Evolutionary conservation across 1,140 invertebrate species (phyloP), one percentile per base, ranked within the genome.

Genomic region (Lepidostoma basale): DNA sequence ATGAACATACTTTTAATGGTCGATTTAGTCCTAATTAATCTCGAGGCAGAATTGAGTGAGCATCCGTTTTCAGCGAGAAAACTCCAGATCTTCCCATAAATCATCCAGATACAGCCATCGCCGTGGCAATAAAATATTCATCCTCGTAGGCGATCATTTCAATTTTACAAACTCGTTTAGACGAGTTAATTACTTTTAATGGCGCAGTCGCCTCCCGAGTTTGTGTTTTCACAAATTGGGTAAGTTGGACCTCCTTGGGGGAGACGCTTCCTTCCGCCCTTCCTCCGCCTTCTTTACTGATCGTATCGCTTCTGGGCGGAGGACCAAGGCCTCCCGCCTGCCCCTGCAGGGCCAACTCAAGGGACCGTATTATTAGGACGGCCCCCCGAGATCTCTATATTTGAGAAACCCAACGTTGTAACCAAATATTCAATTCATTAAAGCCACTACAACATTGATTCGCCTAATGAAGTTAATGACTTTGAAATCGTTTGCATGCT

Each of bases 121-220:
- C 26, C 49, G 33, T 23, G 44, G 62, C 39, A 58, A 56, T 66
- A 58, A 66, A 66, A 66, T 66, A 66, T 66, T 66, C 64, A 66
- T 58, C 54, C 40, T 30, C n/a, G 20, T 30, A 26, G 20, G 36
- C 25, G 33, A 66, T 66, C 52, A 58, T 66, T 66, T 66, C 64
- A 65, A 65, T 65, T 65, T 65, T 56, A 65, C 62, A 66, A 66
- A 66, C 64, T 66, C 64, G 54, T 66, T 66, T 66, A 58, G 42
- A 68, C 33, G 58, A 68, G 66, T 68, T 68, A 68, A 68, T 68
- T 68, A 68, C 66, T 67, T 67, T 68, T 68, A 68, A 68, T 68
- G 56, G 42, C 58, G 42, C 26, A 36, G 25, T 30, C 56, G 56
- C 28, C 66, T 36, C 42, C 66, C 25, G 25, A 68, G 47, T 68